These are phyloP conservation scores for Pterostichus niger DNA, from an alignment of 2,888 invertebrate genomes.

Conservation along the genomic window DNA sequence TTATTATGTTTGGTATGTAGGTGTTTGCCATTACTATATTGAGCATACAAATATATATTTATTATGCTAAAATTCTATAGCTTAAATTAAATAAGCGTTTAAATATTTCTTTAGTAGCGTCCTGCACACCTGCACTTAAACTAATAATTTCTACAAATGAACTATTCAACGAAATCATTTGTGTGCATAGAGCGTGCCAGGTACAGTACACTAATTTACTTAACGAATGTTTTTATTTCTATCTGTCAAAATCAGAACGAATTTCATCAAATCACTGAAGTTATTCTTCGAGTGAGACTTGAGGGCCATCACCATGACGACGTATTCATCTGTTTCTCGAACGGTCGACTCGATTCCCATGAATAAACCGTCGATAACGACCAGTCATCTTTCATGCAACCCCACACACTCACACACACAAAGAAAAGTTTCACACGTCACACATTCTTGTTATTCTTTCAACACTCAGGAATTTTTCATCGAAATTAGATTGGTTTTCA, in stretches of 20 bases:
- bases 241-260: conserved; percentile 55
- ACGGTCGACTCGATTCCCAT: conserved; percentile 54
- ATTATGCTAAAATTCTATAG: too few species aligned
- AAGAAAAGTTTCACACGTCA: conserved; percentile 7
- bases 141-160: conserved; percentile 37
- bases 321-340: conserved; percentile 58
- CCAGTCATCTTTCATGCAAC: conserved; percentile 61
- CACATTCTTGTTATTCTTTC: conserved; percentile 37
- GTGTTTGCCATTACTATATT: too few species aligned
- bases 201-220: conserved; percentile 38
- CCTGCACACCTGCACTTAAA: not conserved
- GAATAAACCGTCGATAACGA: conserved; percentile 65
- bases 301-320: conserved; percentile 46
- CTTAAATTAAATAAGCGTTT: too few species aligned
- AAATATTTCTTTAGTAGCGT: too few species aligned
- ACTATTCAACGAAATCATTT: conserved; percentile 23
- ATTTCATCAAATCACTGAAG: conserved; percentile 34
- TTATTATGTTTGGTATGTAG: too few species aligned
- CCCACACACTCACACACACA: conserved; percentile 35
- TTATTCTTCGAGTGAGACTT: conserved; percentile 30
- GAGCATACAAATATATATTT: too few species aligned
- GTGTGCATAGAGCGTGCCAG: conserved; percentile 4
- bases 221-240: conserved; percentile 53
- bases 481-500: not conserved
- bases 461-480: not conserved